A percentile compares a stretch with the other conserved stretches of the same genome.
Evolutionary conservation across 2,888 invertebrate genomes (phyloP).

Genomic region (Leptinotarsa peninsularis): DNA sequence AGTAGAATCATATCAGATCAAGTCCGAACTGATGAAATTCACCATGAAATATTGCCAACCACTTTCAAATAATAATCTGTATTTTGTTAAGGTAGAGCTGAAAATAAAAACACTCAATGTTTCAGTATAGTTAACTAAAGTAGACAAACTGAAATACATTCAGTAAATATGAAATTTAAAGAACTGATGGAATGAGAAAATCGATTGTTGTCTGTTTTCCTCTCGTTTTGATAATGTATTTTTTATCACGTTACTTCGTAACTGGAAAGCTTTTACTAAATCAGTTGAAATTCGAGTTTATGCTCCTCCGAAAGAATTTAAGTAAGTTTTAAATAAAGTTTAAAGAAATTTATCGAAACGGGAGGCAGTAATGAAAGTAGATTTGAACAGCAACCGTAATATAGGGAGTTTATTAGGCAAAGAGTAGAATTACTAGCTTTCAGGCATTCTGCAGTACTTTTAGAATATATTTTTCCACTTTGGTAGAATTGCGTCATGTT

Average conservation of each 20-base stretch:
- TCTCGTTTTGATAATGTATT: constrained; percentile 9
- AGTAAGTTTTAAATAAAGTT: constrained; percentile 21
- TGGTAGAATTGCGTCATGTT: neutral
- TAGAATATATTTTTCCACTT: neutral
- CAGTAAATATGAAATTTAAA: neutral
- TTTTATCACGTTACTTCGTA: constrained; percentile 2
- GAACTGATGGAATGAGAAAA: neutral
- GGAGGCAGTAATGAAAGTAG: constrained; percentile 25
- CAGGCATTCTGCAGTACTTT: neutral
- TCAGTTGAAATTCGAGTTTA: constrained; percentile 10
- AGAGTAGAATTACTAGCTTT: constrained; percentile 30
- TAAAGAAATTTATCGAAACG: constrained; percentile 11
- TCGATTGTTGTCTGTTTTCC: neutral
- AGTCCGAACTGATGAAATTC: too few species aligned
- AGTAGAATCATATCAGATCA: too few species aligned
- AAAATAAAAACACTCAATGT: too few species aligned
- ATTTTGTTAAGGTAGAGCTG: too few species aligned
- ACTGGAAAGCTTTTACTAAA: neutral
- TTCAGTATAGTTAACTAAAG: neutral
- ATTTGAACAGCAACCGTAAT: constrained; percentile 29
- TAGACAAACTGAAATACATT: neutral
- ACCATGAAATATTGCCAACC: too few species aligned
- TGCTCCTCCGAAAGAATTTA: constrained; percentile 12
- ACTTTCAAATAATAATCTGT: too few species aligned
- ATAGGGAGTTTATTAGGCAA: constrained; percentile 31